Evolutionary conservation across 37 sponge, comb jelly and placozoan species (phyloP).

Genomic region (Ianthella basta): DNA sequence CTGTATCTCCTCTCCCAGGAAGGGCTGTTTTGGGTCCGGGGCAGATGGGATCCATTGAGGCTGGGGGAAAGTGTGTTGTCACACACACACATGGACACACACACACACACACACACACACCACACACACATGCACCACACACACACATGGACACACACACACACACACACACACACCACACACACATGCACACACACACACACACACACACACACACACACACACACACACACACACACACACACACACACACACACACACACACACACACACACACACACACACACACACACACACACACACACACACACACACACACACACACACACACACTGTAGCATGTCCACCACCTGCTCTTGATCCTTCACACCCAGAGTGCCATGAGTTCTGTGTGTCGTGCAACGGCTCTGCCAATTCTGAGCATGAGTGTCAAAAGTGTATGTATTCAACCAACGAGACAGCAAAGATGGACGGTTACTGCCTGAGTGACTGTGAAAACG

Average conservation of each 20-base stretch:
- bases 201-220: too few species aligned
- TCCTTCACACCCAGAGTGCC: not conserved
- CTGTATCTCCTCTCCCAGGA: too few species aligned
- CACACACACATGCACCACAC: not conserved
- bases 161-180: too few species aligned
- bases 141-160: too few species aligned
- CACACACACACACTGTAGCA: too few species aligned
- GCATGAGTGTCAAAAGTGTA: not conserved
- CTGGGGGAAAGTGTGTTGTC: too few species aligned
- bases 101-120: conserved; percentile 15
- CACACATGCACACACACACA: too few species aligned
- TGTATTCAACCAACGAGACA: not conserved
- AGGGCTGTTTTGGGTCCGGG: too few species aligned
- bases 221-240: too few species aligned
- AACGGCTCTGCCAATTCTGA: not conserved
- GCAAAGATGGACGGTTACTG: not conserved
- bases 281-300: conserved; percentile 19
- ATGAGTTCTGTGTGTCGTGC: not conserved
- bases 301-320: too few species aligned
- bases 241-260: too few species aligned
- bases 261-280: conserved; percentile 29
- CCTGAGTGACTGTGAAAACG: not conserved
- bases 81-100: not conserved
- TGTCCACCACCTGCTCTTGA: not conserved
- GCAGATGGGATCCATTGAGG: too few species aligned